phyloP scores from a whole-genome alignment of 2,797 vertebrate genomes.

The Vireo griseus region DNA sequence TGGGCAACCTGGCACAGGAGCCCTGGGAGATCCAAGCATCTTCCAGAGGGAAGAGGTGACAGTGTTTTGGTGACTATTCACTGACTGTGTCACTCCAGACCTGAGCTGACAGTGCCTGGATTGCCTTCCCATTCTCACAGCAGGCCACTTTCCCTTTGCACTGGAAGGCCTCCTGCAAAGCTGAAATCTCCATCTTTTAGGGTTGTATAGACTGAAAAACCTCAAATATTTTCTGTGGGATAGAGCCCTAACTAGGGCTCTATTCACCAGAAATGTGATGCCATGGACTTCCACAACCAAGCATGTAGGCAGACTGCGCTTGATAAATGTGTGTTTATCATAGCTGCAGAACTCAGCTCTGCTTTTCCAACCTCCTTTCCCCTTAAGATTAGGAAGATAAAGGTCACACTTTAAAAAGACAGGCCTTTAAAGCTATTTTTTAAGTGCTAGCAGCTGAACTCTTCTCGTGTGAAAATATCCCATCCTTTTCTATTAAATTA shows the following conservation, averaged over 20 bases:
- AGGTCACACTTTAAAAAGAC: slow-evolving; percentile 1
- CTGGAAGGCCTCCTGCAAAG: slow-evolving; percentile 19
- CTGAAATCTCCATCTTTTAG: slow-evolving; percentile 50
- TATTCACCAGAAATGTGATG: slow-evolving; percentile 52
- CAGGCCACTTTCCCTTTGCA: not conserved
- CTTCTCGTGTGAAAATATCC: not conserved
- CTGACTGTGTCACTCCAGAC: not conserved
- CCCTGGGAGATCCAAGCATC: not conserved
- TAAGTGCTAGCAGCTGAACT: not conserved
- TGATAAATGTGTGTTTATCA: slow-evolving; percentile 35
- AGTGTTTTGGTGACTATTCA: not conserved
- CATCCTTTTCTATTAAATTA: not conserved
- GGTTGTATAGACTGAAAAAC: slow-evolving; percentile 50
- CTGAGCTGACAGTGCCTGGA: not conserved
- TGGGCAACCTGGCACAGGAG: not conserved
- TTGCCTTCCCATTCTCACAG: not conserved
- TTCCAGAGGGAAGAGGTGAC: not conserved
- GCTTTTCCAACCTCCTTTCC: slow-evolving; percentile 19
- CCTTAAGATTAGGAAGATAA: not conserved
- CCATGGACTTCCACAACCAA: slow-evolving; percentile 16
- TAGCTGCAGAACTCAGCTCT: slow-evolving; percentile 17
- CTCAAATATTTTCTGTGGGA: slow-evolving; percentile 65
- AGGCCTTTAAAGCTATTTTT: not conserved
- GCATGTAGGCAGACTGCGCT: not conserved
- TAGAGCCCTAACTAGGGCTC: slow-evolving; percentile 40